phyloP scores from a whole-genome alignment of 2,797 vertebrate genomes.

The Halcyon chelicuti region DNA sequence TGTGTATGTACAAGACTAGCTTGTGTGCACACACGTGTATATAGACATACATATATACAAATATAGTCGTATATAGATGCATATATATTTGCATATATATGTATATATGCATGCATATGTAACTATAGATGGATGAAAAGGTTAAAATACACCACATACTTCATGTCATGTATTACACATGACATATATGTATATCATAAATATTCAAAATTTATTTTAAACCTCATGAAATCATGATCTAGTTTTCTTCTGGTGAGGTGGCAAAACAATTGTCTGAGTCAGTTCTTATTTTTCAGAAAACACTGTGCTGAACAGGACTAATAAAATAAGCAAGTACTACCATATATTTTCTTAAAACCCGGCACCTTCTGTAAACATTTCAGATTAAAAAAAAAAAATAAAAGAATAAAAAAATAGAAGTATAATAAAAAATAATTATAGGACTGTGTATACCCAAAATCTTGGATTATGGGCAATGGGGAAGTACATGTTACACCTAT shows the following conservation, averaged over 20 bases:
- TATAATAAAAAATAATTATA: neutral
- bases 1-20: neutral
- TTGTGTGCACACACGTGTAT: neutral
- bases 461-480: neutral
- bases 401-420: fast-evolving
- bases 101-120: neutral
- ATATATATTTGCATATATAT: neutral
- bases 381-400: neutral
- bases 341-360: neutral
- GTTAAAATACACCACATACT: too few relatives aligned
- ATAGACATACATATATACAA: neutral
- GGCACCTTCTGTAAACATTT: neutral
- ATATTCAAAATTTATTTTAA: neutral
- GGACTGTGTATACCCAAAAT: neutral
- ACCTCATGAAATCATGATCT: neutral
- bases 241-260: neutral
- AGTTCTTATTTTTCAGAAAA: neutral
- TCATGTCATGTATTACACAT: too few relatives aligned
- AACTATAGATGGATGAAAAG: too few relatives aligned
- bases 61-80: neutral
- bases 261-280: neutral
- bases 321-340: neutral
- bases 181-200: neutral
- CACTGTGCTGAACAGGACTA: neutral
- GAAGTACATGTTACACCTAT: neutral